Conservation (phyloP, 2,113 vertebrate genomes). For the Oncorhynchus nerka region DNA sequence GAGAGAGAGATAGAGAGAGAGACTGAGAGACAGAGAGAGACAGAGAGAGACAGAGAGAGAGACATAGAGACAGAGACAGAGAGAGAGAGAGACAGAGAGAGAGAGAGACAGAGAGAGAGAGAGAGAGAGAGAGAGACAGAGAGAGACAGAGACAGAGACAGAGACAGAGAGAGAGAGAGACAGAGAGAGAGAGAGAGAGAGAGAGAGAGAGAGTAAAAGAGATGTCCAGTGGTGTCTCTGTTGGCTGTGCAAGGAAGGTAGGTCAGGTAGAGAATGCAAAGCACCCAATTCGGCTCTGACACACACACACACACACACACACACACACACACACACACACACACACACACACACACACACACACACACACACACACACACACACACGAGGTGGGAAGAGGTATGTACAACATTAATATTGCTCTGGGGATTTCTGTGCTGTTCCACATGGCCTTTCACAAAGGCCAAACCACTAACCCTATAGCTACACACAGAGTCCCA, state of each 20-base stretch:
- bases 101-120: background rate
- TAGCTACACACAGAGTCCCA: conserved; percentile 22
- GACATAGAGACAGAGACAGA: background rate
- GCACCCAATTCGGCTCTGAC: background rate
- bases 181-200: background rate
- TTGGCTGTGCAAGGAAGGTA: background rate
- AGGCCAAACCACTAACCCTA: conserved; percentile 43
- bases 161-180: background rate
- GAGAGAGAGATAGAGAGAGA: background rate
- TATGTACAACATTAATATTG: conserved; percentile 44
- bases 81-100: background rate
- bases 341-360: background rate
- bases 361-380: background rate
- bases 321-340: background rate
- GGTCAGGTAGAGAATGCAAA: background rate
- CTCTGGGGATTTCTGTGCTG: conserved; percentile 33
- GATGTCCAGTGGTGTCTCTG: background rate
- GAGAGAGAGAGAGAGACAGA: background rate
- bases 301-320: background rate
- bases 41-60: background rate
- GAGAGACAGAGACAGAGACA: background rate
- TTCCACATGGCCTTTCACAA: conserved; percentile 43
- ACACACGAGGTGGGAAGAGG: conserved; percentile 24
- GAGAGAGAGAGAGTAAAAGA: conserved; percentile 9
- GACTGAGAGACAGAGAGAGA: background rate